Conservation (phyloP, 2,888 invertebrate species). For the Helicoverpa assulta region DNA sequence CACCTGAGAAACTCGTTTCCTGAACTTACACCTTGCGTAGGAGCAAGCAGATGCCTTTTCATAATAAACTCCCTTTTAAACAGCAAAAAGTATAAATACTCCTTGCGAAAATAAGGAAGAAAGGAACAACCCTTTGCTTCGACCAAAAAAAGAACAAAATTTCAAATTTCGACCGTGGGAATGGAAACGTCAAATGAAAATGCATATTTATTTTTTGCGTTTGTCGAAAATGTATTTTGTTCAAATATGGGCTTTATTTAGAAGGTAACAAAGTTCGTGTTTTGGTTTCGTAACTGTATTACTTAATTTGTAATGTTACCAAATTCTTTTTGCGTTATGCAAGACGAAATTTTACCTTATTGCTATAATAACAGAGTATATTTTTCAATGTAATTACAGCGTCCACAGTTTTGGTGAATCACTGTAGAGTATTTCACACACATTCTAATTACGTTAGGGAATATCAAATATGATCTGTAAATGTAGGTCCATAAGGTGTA, state of each 20-base stretch:
- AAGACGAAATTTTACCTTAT: slow-evolving; percentile 31
- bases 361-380: slow-evolving; percentile 21
- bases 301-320: slow-evolving; percentile 27
- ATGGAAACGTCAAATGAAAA: slow-evolving; percentile 57
- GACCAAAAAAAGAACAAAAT: slow-evolving; percentile 36
- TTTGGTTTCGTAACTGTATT: slow-evolving; percentile 42
- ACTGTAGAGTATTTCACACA: slow-evolving; percentile 50
- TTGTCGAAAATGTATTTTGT: neutral
- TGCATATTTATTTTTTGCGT: slow-evolving; percentile 29
- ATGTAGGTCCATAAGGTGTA: slow-evolving; percentile 4
- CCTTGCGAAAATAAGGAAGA: slow-evolving; percentile 17
- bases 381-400: slow-evolving; percentile 26
- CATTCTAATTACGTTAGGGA: slow-evolving; percentile 41
- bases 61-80: slow-evolving; percentile 23
- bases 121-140: slow-evolving; percentile 26
- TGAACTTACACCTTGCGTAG: slow-evolving; percentile 40
- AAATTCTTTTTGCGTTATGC: slow-evolving; percentile 30
- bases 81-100: slow-evolving; percentile 22
- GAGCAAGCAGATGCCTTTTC: slow-evolving; percentile 32
- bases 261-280: slow-evolving; percentile 22
- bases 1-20: slow-evolving; percentile 50
- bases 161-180: slow-evolving; percentile 63
- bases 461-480: slow-evolving; percentile 40
- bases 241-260: slow-evolving; percentile 44
- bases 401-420: slow-evolving; percentile 35